phyloP scores from a whole-genome alignment of 2,888 invertebrate genomes.

The Ethmia dodecea region DNA sequence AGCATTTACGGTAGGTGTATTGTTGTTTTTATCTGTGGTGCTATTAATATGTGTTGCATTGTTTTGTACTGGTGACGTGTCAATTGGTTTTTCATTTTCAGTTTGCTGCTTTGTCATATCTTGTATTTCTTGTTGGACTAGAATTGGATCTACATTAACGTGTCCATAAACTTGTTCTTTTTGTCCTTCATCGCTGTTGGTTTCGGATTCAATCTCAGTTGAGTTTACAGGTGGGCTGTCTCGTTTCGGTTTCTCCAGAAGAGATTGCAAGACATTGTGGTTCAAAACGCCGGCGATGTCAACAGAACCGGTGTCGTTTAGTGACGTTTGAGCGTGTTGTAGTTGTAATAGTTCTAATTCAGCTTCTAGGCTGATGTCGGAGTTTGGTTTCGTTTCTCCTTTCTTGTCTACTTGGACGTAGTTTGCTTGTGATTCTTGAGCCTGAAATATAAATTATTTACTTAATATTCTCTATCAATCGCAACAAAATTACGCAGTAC shows the following conservation, averaged over 20 bases:
- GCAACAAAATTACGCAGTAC: too few species aligned
- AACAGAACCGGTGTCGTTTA: conserved; percentile 31
- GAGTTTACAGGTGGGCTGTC: conserved; percentile 50
- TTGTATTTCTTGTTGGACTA: conserved; percentile 29
- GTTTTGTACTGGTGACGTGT: conserved; percentile 19
- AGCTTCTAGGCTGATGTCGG: conserved; percentile 56
- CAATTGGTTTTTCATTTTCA: conserved; percentile 15
- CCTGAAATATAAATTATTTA: conserved; percentile 38
- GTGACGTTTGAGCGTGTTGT: conserved; percentile 43
- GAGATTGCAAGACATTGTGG: conserved; percentile 49
- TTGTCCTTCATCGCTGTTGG: conserved; percentile 54
- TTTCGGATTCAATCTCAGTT: conserved; percentile 34
- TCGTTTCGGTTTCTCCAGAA: conserved; percentile 66
- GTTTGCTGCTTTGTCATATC: not conserved
- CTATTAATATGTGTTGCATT: conserved; percentile 23
- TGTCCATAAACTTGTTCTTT: conserved; percentile 66
- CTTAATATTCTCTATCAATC: too few species aligned
- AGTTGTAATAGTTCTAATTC: conserved; percentile 64
- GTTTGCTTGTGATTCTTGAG: conserved; percentile 46
- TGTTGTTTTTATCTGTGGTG: conserved; percentile 15
- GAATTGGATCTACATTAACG: conserved; percentile 60
- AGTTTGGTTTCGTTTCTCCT: conserved; percentile 40
- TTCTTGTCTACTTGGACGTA: conserved; percentile 55
- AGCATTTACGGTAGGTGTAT: conserved; percentile 3
- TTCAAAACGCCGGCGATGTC: conserved; percentile 37